A percentile compares a stretch with the other conserved stretches of the same genome.
Conservation (phyloP, 2,113 vertebrate genomes). For the Mirza zaza region DNA sequence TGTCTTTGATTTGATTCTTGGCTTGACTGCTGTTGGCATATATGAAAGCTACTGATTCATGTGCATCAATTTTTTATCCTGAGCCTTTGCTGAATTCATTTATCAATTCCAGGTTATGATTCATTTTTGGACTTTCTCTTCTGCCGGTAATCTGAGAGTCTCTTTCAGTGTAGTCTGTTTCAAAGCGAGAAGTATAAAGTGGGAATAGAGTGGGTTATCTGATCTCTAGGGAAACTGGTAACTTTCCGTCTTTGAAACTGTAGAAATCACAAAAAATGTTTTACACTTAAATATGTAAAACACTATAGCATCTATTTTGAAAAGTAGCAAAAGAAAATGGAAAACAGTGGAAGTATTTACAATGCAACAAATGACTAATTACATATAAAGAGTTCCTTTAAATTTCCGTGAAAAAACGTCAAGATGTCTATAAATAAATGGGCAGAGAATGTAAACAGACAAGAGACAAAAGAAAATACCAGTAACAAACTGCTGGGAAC, state of each 20-base stretch:
- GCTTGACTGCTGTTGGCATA: no score
- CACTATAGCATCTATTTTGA: neutral
- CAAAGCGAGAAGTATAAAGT: neutral
- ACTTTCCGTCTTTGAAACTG: neutral
- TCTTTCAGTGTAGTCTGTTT: neutral
- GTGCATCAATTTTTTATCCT: no score
- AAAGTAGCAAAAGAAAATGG: slow-evolving; percentile 26
- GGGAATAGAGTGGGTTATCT: neutral
- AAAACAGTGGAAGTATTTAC: neutral
- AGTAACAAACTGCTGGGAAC: neutral
- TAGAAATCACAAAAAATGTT: neutral
- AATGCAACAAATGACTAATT: neutral
- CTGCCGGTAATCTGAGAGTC: neutral
- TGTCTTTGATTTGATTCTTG: no score
- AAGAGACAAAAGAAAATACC: neutral
- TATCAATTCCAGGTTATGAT: neutral
- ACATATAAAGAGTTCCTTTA: neutral
- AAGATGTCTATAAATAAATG: neutral
- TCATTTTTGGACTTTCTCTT: neutral
- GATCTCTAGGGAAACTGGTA: neutral
- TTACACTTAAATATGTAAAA: neutral
- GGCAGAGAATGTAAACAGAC: neutral
- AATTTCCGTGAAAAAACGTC: neutral
- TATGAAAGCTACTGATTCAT: no score
- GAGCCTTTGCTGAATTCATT: no score